These are phyloP conservation scores for Bucorvus abyssinicus DNA, from an alignment of 2,797 vertebrate genomes.

Conservation along the genomic window DNA sequence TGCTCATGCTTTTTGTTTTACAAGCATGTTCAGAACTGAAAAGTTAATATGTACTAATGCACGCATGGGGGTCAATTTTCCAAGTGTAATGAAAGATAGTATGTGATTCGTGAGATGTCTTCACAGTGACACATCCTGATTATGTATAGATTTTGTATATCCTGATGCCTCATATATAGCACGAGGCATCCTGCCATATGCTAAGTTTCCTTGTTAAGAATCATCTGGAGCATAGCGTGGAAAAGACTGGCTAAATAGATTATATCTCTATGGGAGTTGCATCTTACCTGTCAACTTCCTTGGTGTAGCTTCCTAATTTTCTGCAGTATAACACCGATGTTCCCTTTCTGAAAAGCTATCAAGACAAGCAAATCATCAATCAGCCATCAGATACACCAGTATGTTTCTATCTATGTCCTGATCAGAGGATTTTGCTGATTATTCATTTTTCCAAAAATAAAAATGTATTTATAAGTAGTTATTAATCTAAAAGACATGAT, in stretches of 20 bases:
- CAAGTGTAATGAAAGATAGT: neutral
- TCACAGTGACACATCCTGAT: neutral
- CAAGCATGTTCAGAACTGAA: neutral
- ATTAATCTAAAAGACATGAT: rapidly evolving
- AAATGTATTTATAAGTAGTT: neutral
- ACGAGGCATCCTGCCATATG: neutral
- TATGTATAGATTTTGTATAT: neutral
- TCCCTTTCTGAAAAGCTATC: neutral
- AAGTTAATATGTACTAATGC: neutral
- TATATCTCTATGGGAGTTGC: neutral
- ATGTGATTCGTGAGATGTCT: neutral
- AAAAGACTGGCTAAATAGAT: neutral
- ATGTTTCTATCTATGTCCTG: neutral
- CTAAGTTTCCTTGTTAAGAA: neutral
- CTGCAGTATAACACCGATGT: neutral
- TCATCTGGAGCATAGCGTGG: neutral
- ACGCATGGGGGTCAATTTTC: neutral
- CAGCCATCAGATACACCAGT: neutral
- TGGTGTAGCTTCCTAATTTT: neutral
- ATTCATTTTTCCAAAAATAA: neutral
- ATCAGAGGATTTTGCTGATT: neutral
- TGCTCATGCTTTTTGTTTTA: neutral
- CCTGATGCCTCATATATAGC: neutral
- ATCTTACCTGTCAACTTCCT: neutral
- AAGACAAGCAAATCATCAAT: neutral